Percentiles rank a stretch among this genome's conserved stretches.
Evolutionary conservation across 35 echinoderm and acorn worm genomes (phyloP).

Genomic region (Heliocidaris erythrogramma): DNA sequence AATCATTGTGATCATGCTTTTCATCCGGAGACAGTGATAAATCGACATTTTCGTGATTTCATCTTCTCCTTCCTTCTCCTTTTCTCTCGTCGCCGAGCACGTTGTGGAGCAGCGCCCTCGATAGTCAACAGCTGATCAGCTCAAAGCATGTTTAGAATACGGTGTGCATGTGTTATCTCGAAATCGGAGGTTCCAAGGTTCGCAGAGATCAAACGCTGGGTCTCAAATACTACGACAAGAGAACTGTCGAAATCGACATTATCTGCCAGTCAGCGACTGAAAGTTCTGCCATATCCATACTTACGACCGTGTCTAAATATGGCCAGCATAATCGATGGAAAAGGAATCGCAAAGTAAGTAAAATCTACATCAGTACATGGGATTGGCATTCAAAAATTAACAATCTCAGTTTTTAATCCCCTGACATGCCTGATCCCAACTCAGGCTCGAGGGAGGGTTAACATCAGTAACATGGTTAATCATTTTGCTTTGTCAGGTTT

Average conservation of each 20-base stretch:
- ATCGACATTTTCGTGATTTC: background rate
- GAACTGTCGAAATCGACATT: slow-evolving; percentile 14
- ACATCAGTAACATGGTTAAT: too few species aligned
- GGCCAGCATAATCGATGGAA: slow-evolving; percentile 35
- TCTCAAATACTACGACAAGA: slow-evolving; percentile 26
- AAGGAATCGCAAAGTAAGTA: slow-evolving; percentile 18
- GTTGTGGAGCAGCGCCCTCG: slow-evolving; percentile 13
- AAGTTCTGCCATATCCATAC: slow-evolving; percentile 37
- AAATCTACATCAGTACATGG: too few species aligned
- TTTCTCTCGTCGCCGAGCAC: background rate
- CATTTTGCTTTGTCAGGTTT: too few species aligned
- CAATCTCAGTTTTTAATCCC: too few species aligned
- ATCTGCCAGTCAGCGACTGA: slow-evolving; percentile 9
- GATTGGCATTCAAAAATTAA: too few species aligned
- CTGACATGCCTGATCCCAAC: too few species aligned
- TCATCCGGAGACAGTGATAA: background rate
- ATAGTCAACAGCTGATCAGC: background rate
- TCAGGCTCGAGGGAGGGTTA: too few species aligned
- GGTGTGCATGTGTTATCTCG: background rate
- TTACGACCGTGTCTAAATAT: slow-evolving; percentile 40
- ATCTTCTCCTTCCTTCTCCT: background rate
- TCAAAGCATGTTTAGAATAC: background rate
- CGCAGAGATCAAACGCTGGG: slow-evolving; percentile 11
- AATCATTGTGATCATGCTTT: slow-evolving; percentile 3
- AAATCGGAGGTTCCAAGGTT: slow-evolving; percentile 9